These are phyloP conservation scores for Pocillopora grandis DNA, from an alignment of 92 coral and sea anemone genomes.

Conservation along the genomic window DNA sequence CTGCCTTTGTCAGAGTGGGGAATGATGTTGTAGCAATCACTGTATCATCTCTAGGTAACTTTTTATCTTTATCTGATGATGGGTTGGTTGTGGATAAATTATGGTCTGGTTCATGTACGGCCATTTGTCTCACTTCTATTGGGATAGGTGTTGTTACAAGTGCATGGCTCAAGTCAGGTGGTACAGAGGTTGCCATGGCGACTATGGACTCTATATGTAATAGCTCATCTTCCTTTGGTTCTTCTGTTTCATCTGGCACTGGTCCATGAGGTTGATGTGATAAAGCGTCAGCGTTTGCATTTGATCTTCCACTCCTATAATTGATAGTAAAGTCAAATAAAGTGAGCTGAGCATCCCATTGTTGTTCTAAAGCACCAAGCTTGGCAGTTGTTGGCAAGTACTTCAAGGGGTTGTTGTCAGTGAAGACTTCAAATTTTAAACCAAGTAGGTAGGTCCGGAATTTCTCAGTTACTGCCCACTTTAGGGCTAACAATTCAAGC, in stretches of 20 bases:
- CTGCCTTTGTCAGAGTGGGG: slow-evolving; percentile 24
- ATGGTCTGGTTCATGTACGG: not conserved
- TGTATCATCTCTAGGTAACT: not conserved
- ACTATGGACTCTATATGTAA: not conserved
- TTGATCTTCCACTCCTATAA: slow-evolving; percentile 35
- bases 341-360: slow-evolving; percentile 45
- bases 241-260: not conserved
- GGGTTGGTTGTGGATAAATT: not conserved
- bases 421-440: slow-evolving; percentile 29
- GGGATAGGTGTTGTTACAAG: not conserved
- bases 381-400: slow-evolving; percentile 48
- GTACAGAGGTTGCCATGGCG: not conserved
- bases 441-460: slow-evolving; percentile 42
- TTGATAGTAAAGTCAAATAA: slow-evolving; percentile 45
- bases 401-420: slow-evolving; percentile 51
- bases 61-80: not conserved
- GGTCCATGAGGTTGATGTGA: not conserved
- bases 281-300: not conserved
- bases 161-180: not conserved
- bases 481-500: slow-evolving; percentile 46
- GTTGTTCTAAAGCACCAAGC: slow-evolving; percentile 49
- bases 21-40: slow-evolving; percentile 24
- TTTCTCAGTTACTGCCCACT: slow-evolving; percentile 33
- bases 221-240: not conserved
- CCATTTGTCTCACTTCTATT: not conserved